Evolutionary conservation across 2,888 invertebrate genomes (phyloP).

Genomic region (Lasioglossum leucozonium): DNA sequence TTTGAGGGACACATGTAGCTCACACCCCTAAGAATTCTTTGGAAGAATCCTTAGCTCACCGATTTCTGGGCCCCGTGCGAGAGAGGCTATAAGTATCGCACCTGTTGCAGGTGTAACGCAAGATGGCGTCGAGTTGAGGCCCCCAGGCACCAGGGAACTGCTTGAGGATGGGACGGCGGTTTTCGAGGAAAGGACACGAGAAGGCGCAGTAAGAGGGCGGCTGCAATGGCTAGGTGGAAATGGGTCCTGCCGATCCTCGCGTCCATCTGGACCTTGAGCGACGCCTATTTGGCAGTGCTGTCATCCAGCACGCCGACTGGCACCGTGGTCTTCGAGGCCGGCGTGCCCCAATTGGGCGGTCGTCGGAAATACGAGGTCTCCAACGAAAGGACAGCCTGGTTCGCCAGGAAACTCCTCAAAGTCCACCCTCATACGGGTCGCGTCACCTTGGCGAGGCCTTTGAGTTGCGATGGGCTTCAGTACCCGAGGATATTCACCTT

Average conservation of each 20-base stretch:
- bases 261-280: constrained; percentile 66
- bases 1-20: neutral
- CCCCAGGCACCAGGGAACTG: constrained; percentile 7
- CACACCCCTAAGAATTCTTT: neutral
- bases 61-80: neutral
- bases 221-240: constrained; percentile 78
- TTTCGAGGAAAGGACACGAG: constrained; percentile 59
- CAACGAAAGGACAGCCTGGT: constrained; percentile 92
- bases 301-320: constrained; percentile 86
- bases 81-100: neutral
- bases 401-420: constrained; percentile 91
- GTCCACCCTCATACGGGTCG: constrained; percentile 91
- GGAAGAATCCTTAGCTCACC: neutral
- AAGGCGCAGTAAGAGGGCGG: constrained; percentile 57
- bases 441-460: constrained; percentile 89
- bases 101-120: constrained; percentile 51
- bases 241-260: constrained; percentile 74
- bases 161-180: constrained; percentile 53
- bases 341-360: constrained; percentile 92
- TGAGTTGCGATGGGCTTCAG: constrained; percentile 92
- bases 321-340: constrained; percentile 91
- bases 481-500: constrained; percentile 94
- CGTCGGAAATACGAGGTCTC: constrained; percentile 92
- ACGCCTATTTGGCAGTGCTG: constrained; percentile 81
- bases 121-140: constrained; percentile 33